These are phyloP conservation scores for Lytechinus pictus DNA, from an alignment of 35 echinoderm and acorn worm genomes.

Conservation along the genomic window DNA sequence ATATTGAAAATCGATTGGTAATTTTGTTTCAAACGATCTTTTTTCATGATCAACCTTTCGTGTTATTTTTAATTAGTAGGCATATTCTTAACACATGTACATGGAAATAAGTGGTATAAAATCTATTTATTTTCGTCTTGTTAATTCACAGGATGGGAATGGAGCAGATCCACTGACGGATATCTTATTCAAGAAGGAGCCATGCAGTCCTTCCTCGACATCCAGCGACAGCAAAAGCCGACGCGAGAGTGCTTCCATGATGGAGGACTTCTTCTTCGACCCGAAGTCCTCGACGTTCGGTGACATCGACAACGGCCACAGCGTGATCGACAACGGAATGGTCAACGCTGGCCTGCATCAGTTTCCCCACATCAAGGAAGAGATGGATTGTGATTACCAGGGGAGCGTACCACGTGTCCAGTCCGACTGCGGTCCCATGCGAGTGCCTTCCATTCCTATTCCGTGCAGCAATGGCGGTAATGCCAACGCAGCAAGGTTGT, in stretches of 20 bases:
- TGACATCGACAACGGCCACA: slow-evolving; percentile 64
- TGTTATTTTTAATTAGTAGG: too few species aligned
- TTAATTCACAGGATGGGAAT: not conserved
- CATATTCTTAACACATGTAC: not conserved
- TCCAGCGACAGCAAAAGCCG: slow-evolving; percentile 41
- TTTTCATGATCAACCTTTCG: too few species aligned
- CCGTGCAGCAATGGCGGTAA: slow-evolving; percentile 11
- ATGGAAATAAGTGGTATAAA: not conserved
- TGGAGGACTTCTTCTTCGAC: slow-evolving; percentile 68
- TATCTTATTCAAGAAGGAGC: slow-evolving; percentile 43
- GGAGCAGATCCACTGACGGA: not conserved
- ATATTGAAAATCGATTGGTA: too few species aligned
- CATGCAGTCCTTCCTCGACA: slow-evolving; percentile 22
- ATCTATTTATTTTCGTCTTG: not conserved
- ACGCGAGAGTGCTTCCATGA: slow-evolving; percentile 61
- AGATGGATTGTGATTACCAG: slow-evolving; percentile 30
- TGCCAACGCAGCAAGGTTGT: not conserved
- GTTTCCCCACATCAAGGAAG: slow-evolving; percentile 22
- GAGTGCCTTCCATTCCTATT: not conserved
- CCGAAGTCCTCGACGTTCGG: not conserved
- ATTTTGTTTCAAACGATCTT: too few species aligned
- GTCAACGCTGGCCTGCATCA: not conserved
- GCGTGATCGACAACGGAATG: slow-evolving; percentile 39
- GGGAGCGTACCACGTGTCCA: not conserved
- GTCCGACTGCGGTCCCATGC: not conserved